Evolutionary conservation across 2,888 invertebrate species (phyloP).

Genomic region (Tipula vernalis): DNA sequence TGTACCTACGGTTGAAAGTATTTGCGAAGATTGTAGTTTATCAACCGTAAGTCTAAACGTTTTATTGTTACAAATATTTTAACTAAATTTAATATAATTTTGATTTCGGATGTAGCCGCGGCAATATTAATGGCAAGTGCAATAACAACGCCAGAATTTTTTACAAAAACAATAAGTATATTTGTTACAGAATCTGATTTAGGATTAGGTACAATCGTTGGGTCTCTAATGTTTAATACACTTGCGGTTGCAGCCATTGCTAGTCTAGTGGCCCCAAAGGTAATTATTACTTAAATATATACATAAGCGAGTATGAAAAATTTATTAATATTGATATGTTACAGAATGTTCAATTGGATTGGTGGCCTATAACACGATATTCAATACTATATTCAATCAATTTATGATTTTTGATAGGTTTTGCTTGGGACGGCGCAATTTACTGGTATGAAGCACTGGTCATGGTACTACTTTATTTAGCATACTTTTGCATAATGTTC

Average conservation of each 20-base stretch:
- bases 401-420: slow-evolving; percentile 51
- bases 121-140: slow-evolving; percentile 96
- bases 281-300: slow-evolving; percentile 31
- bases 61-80: neutral
- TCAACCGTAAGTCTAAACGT: slow-evolving; percentile 42
- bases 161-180: slow-evolving; percentile 82
- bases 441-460: slow-evolving; percentile 67
- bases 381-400: slow-evolving; percentile 63
- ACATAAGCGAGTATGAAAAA: too few species aligned
- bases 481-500: slow-evolving; percentile 64
- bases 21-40: slow-evolving; percentile 66
- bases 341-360: slow-evolving; percentile 64
- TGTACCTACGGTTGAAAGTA: slow-evolving; percentile 76
- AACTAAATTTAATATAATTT: slow-evolving; percentile 14
- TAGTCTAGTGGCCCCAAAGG: slow-evolving; percentile 57
- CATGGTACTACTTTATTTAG: slow-evolving; percentile 57
- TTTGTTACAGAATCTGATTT: slow-evolving; percentile 72
- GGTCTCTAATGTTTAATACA: slow-evolving; percentile 77
- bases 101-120: slow-evolving; percentile 72
- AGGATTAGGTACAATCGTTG: slow-evolving; percentile 78
- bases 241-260: slow-evolving; percentile 74
- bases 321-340: slow-evolving; percentile 14
- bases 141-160: slow-evolving; percentile 88
- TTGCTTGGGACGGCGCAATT: slow-evolving; percentile 68
- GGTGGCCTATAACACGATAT: slow-evolving; percentile 72